A percentile compares a stretch with the other conserved stretches of the same genome.
Evolutionary conservation across 2,797 vertebrate genomes (phyloP).

Genomic region (Alauda arvensis): DNA sequence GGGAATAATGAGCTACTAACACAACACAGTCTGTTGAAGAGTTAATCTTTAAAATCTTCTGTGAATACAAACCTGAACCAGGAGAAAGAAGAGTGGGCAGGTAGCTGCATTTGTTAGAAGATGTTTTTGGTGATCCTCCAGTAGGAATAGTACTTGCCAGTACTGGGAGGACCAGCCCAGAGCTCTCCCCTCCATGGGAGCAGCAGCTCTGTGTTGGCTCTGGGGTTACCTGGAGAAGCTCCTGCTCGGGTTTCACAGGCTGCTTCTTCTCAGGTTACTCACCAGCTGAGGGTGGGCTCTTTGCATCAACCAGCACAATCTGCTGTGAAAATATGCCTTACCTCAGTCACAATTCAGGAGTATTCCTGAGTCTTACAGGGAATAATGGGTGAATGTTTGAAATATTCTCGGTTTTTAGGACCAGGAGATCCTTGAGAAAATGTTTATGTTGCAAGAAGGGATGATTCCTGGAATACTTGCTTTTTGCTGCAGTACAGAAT

Average conservation of each 20-base stretch:
- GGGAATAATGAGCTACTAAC: not conserved
- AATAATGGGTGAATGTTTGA: not conserved
- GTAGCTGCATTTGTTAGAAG: not conserved
- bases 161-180: not conserved
- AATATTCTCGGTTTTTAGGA: not conserved
- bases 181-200: not conserved
- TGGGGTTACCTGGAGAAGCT: not conserved
- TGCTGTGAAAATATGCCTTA: not conserved
- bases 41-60: not conserved
- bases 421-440: not conserved
- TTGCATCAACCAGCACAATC: not conserved
- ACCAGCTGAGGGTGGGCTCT: not conserved
- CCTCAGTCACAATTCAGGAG: not conserved
- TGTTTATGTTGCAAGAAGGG: not conserved
- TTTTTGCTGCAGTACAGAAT: not conserved
- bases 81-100: not conserved
- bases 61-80: not conserved
- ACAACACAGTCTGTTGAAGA: not conserved
- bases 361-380: not conserved
- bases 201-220: not conserved
- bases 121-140: constrained; percentile 1
- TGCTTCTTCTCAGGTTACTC: not conserved
- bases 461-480: not conserved
- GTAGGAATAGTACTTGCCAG: not conserved
- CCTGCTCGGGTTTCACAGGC: not conserved